Conservation (phyloP, 1,140 invertebrate species). For the Megathymus violae region DNA sequence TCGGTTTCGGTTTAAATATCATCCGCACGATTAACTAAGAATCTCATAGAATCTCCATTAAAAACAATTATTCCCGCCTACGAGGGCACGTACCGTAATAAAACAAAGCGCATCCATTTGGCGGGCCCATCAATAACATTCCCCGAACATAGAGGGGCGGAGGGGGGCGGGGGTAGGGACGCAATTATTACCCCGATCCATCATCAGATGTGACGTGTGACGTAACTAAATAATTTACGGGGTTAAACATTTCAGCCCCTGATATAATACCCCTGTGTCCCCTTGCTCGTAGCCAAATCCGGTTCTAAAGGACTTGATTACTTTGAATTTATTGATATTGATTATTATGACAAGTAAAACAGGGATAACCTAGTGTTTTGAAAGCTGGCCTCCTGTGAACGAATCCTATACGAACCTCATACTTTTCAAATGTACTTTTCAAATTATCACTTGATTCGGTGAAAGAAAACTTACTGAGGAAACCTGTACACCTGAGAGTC, state of each 20-base stretch:
- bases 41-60: conserved; percentile 17
- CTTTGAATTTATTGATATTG: too few relatives aligned
- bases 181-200: conserved; percentile 74
- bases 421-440: too few relatives aligned
- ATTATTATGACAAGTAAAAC: too few relatives aligned
- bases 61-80: conserved; percentile 19
- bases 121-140: conserved; percentile 58
- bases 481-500: too few relatives aligned
- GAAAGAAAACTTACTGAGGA: too few relatives aligned
- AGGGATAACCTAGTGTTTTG: too few relatives aligned
- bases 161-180: conserved; percentile 50
- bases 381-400: too few relatives aligned
- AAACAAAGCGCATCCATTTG: conserved; percentile 51
- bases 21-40: conserved; percentile 10
- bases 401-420: too few relatives aligned
- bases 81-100: conserved; percentile 28
- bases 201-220: conserved; percentile 58
- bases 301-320: neutral
- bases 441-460: too few relatives aligned
- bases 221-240: conserved; percentile 69
- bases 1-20: too few relatives aligned
- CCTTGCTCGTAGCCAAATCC: conserved; percentile 20
- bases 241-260: conserved; percentile 61
- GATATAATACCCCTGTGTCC: conserved; percentile 31
- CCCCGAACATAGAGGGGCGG: too few relatives aligned